Conservation (phyloP, 2,113 vertebrate species). For the Camelus bactrianus region DNA sequence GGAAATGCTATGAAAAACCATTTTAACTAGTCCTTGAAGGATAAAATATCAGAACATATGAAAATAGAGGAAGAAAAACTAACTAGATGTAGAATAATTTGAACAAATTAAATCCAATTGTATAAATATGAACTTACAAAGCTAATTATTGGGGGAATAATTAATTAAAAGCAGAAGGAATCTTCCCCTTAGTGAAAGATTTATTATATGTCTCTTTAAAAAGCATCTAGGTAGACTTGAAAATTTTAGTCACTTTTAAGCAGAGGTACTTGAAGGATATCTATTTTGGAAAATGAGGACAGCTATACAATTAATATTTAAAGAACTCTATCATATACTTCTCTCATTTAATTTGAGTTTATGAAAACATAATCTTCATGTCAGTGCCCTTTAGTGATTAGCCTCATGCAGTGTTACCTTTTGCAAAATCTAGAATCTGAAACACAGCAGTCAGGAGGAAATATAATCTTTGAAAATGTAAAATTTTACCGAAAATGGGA, state of each 20-base stretch:
- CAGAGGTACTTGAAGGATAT: neutral
- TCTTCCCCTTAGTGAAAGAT: neutral
- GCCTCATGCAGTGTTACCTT: neutral
- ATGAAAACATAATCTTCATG: constrained; percentile 16
- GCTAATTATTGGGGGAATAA: neutral
- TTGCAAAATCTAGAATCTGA: neutral
- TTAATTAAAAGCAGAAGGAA: neutral
- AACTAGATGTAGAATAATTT: neutral
- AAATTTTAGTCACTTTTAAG: neutral
- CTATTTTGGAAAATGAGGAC: neutral
- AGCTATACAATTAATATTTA: neutral
- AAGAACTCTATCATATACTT: neutral
- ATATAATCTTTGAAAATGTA: neutral
- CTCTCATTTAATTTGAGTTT: neutral
- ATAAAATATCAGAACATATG: neutral
- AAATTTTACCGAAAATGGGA: neutral
- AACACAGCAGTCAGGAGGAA: neutral
- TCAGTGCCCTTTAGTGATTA: neutral
- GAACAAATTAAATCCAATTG: neutral
- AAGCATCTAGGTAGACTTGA: neutral
- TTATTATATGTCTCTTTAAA: neutral
- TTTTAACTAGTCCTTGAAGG: neutral
- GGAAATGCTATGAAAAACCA: neutral
- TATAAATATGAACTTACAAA: constrained; percentile 23
- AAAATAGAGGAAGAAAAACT: neutral